Percentiles rank a stretch among this genome's conserved stretches.
Conservation (phyloP, 1,140 invertebrate species). For the Dinothrombium tinctorium region DNA sequence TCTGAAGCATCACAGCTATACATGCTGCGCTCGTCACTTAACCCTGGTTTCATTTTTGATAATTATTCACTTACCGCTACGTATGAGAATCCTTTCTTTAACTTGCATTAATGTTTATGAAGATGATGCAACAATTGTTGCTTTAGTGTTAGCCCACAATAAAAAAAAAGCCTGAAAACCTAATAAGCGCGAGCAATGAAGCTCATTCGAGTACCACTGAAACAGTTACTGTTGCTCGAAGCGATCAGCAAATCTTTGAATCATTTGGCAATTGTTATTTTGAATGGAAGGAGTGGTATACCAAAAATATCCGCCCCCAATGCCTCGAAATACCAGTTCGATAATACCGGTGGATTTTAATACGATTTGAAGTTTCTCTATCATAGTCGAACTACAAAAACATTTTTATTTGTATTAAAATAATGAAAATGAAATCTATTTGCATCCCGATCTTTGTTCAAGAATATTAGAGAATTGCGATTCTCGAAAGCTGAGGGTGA, state of each 20-base stretch:
- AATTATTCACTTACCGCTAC: conserved; percentile 8
- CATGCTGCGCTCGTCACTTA: conserved; percentile 29
- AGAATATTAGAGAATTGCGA: neutral
- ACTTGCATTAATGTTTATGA: conserved; percentile 9
- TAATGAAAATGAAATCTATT: conserved; percentile 46
- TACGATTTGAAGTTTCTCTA: conserved; percentile 69
- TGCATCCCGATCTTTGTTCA: conserved; percentile 30
- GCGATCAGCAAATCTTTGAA: conserved; percentile 8
- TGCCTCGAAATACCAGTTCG: conserved; percentile 71
- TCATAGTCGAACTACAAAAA: conserved; percentile 55
- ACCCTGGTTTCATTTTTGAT: conserved; percentile 14
- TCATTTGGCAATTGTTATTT: conserved; percentile 12
- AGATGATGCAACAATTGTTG: conserved; percentile 23
- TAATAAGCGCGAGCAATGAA: neutral
- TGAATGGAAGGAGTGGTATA: conserved; percentile 14
- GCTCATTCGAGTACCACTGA: conserved; percentile 11
- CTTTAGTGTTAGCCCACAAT: conserved; percentile 26
- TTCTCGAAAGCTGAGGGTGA: neutral
- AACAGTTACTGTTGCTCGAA: conserved; percentile 6
- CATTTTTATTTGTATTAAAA: conserved; percentile 97
- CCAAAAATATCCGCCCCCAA: conserved; percentile 34
- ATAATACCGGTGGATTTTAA: conserved; percentile 84
- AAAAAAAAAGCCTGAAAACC: conserved; percentile 16
- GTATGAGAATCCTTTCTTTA: conserved; percentile 8
- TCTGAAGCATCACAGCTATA: conserved; percentile 55